Conservation (phyloP, 1,140 invertebrate species). For the Drosophila willistoni region DNA sequence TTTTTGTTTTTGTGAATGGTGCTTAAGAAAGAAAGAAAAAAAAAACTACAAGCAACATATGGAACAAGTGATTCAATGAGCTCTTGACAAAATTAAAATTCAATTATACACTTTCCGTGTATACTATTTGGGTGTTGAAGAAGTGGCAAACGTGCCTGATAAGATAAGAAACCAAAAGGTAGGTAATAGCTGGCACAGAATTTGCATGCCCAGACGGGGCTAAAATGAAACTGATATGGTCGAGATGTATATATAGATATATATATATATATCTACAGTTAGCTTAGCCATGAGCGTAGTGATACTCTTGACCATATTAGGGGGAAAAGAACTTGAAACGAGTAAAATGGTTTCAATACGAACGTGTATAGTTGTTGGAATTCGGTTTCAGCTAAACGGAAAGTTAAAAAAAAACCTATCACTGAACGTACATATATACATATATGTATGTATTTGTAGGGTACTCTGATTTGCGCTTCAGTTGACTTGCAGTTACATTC, state of each 20-base stretch:
- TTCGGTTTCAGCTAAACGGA: no score
- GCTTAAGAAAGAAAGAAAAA: neutral
- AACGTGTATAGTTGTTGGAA: no score
- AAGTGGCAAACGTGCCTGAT: slow-evolving; percentile 12
- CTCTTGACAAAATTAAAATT: slow-evolving; percentile 39
- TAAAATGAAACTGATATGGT: slow-evolving; percentile 32
- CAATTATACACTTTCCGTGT: slow-evolving; percentile 36
- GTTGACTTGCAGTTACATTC: slow-evolving; percentile 35
- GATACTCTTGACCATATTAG: no score
- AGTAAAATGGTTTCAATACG: no score
- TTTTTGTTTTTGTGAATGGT: slow-evolving; percentile 11
- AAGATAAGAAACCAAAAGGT: slow-evolving; percentile 46
- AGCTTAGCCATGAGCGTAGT: no score
- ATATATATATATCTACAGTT: no score
- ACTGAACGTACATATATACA: no score
- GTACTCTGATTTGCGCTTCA: neutral
- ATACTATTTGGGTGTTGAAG: neutral
- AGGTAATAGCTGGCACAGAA: slow-evolving; percentile 19
- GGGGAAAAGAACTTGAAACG: no score
- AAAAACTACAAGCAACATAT: neutral
- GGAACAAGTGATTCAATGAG: slow-evolving; percentile 29
- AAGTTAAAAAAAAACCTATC: no score
- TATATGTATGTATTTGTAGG: no score
- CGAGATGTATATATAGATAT: neutral
- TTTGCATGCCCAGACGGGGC: slow-evolving; percentile 45